Evolutionary conservation across 2,113 vertebrate genomes (phyloP), one percentile per base, ranked within the genome.

Genomic region (Serinus canaria): DNA sequence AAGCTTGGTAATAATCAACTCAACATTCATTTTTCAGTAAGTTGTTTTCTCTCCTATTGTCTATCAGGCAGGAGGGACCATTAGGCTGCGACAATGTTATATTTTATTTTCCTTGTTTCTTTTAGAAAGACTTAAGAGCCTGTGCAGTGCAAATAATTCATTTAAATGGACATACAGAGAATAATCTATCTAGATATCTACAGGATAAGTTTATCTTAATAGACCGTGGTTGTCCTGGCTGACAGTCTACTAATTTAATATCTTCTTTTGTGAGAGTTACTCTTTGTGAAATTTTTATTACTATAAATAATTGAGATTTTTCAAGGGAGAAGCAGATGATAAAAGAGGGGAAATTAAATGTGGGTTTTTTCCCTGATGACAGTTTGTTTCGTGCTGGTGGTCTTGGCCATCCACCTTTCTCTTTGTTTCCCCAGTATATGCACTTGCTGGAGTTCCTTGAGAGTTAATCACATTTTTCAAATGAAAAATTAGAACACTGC

Each of bases 51-150:
- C 41, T 70, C n/a, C 85, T 89, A 30, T 72, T 75, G 50, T 92
- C 77, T 96, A 33, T 94, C 82, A 78, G 91, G 76, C 69, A 83
- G 82, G 50, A 95, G 94, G 62, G 59, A 64, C 73, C 64, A 67
- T 94, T 88, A 93, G 35, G 59, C 85, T 79, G 56, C 89, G 93
- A 88, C 87, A 92, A 11, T 37, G 53, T 87, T 93, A 43, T 68
- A 67, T 87, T 92, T 92, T 89, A 70, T 95, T 96, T 94, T 94
- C 68, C 66, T 53, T 69, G 30, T 93, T 50, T 75, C 70, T 90
- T 94, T 87, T 85, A 59, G 70, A 70, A 69, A 79, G 56, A 58
- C 53, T 84, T 84, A 75, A 89, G 77, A 81, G 62, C 41, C 28
- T 33, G 23, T 63, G 62, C 52, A 50, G 21, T 83, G 75, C 87